phyloP scores from a whole-genome alignment of 2,113 vertebrate species.

The Eurypyga helias region DNA sequence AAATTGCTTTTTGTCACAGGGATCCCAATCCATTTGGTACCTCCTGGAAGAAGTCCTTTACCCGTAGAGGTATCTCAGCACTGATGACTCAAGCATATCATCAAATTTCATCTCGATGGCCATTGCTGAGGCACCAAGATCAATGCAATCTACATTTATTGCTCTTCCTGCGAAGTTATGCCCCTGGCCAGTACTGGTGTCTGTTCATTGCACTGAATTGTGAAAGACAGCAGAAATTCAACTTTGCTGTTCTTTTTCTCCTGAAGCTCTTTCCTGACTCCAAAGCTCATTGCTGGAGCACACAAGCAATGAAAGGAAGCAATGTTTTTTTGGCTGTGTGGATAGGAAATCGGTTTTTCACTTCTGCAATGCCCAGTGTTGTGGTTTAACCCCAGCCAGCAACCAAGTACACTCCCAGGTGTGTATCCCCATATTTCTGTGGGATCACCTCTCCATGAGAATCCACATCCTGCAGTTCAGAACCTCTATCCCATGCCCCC shows the following conservation, averaged over 20 bases:
- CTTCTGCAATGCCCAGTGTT: neutral
- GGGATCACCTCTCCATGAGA: neutral
- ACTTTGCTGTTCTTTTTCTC: neutral
- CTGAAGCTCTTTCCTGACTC: neutral
- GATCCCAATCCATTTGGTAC: neutral
- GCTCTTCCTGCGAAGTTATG: neutral
- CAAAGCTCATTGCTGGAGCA: neutral
- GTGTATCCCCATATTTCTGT: neutral
- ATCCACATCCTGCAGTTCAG: neutral
- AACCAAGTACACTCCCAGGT: too few relatives aligned
- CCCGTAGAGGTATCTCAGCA: rapidly evolving
- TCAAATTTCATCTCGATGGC: neutral
- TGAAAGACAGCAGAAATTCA: neutral
- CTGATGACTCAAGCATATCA: neutral
- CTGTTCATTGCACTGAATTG: neutral
- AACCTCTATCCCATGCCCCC: too few relatives aligned
- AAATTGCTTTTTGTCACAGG: neutral
- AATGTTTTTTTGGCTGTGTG: neutral
- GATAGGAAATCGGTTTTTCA: neutral
- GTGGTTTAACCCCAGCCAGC: too few relatives aligned
- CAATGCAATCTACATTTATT: neutral
- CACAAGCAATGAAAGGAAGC: neutral
- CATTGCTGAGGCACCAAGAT: neutral
- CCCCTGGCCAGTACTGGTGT: neutral
- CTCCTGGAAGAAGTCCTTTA: neutral